phyloP scores from a whole-genome alignment of 2,797 vertebrate genomes.

The Clangula hyemalis region DNA sequence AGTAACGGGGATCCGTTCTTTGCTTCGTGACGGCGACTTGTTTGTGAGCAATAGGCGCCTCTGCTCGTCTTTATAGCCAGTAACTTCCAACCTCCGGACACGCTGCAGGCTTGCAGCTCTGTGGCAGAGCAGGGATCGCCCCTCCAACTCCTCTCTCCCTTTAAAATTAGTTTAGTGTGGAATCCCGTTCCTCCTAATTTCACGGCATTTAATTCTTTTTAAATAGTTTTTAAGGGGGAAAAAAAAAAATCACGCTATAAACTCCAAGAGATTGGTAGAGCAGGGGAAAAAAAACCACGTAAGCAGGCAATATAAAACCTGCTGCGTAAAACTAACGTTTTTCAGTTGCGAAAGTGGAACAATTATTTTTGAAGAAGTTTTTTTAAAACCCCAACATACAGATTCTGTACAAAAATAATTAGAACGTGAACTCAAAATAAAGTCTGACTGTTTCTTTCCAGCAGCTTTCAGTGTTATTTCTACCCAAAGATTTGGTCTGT shows the following conservation, averaged over 20 bases:
- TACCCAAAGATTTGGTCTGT: slow-evolving; percentile 34
- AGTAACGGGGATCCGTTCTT: background rate
- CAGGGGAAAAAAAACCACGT: background rate
- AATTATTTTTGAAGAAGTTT: background rate
- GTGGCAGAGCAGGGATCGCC: background rate
- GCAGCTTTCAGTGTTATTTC: slow-evolving; percentile 35
- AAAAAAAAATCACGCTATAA: background rate
- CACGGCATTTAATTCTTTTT: background rate
- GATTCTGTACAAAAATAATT: slow-evolving; percentile 45
- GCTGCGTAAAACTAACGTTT: background rate
- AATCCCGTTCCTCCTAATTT: background rate
- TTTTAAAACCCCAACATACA: background rate
- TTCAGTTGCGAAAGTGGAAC: background rate
- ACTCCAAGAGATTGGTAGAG: background rate
- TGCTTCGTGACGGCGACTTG: background rate
- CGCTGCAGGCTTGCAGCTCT: background rate
- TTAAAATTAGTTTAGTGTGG: background rate
- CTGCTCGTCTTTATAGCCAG: background rate
- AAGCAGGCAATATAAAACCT: background rate
- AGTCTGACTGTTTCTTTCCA: slow-evolving; percentile 55
- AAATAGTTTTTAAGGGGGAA: background rate
- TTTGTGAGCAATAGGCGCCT: background rate
- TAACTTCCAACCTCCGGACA: background rate
- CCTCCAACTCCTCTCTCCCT: background rate
- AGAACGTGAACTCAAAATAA: slow-evolving; percentile 52